Conservation (phyloP, 2,888 invertebrate species). For the Nephrotoma appendiculata region DNA sequence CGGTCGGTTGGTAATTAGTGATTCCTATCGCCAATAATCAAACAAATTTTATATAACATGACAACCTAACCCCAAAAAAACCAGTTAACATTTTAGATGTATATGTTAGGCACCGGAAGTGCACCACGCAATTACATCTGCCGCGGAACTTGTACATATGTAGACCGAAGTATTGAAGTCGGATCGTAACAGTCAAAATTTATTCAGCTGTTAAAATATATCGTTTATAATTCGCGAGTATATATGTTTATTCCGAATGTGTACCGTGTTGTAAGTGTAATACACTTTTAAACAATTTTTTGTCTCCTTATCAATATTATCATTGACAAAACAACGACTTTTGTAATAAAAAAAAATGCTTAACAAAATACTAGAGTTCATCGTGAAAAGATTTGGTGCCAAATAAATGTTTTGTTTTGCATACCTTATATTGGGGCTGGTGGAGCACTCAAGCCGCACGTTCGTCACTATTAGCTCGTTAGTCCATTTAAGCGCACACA, state of each 20-base stretch:
- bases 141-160: not conserved
- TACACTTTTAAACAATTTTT: not conserved
- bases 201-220: not conserved
- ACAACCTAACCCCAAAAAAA: not conserved
- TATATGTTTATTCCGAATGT: too few species aligned
- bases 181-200: not conserved
- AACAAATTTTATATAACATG: not conserved
- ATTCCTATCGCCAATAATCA: not conserved
- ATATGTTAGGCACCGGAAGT: not conserved
- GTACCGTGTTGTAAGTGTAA: not conserved
- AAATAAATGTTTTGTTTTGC: not conserved
- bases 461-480: not conserved
- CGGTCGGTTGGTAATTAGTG: not conserved
- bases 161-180: not conserved
- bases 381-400: not conserved
- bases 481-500: not conserved
- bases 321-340: not conserved
- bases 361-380: not conserved
- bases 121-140: not conserved
- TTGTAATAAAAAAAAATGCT: not conserved
- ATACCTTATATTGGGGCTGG: not conserved
- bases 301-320: not conserved
- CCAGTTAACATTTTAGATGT: not conserved
- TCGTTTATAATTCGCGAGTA: not conserved
- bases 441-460: not conserved